Evolutionary conservation across 2,113 vertebrate genomes (phyloP).

Genomic region (Rynchops niger): DNA sequence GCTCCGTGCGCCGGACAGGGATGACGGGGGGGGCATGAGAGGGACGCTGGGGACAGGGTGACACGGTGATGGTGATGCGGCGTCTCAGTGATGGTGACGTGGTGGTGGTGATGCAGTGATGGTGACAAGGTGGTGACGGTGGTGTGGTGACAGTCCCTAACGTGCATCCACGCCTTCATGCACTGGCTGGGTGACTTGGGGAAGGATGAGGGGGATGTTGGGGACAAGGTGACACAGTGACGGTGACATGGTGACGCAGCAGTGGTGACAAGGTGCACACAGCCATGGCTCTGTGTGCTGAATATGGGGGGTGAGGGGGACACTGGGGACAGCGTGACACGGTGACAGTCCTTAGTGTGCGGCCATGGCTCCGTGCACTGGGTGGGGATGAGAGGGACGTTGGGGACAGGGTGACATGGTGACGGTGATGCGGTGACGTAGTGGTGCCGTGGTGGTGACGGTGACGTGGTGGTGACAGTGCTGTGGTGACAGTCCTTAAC

Average conservation of each 20-base stretch:
- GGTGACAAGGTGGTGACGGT: neutral
- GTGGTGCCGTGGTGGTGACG: neutral
- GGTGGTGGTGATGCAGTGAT: no score
- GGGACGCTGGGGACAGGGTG: neutral
- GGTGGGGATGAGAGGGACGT: no score
- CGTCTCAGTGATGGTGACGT: no score
- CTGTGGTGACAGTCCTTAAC: neutral
- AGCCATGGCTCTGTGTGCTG: no score
- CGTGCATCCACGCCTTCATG: neutral
- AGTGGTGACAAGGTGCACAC: no score
- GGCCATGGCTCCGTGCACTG: neutral
- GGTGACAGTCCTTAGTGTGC: neutral
- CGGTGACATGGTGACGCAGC: neutral
- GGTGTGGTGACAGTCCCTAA: neutral
- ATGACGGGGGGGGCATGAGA: neutral
- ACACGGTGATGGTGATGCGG: neutral
- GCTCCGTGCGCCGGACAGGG: neutral
- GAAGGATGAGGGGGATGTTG: neutral
- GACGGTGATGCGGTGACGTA: rapidly evolving
- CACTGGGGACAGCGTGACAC: no score
- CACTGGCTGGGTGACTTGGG: neutral
- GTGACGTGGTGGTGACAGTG: neutral
- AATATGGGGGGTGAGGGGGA: no score
- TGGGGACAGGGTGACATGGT: neutral
- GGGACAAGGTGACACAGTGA: neutral